Conservation (phyloP, 2,888 invertebrate species). For the Amitus sp. region DNA sequence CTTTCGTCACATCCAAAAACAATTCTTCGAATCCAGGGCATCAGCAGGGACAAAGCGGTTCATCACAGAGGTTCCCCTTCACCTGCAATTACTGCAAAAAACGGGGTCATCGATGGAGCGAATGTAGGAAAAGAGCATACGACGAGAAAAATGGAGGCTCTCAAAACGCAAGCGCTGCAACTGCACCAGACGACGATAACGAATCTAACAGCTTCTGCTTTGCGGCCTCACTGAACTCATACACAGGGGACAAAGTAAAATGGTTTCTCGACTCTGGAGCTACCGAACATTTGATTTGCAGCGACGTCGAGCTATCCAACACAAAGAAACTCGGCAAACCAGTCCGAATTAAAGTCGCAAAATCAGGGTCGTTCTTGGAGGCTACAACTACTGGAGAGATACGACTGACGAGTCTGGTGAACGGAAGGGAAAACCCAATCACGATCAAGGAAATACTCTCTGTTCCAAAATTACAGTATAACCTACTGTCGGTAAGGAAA, state of each 20-base stretch:
- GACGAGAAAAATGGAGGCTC: background rate
- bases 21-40: background rate
- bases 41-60: background rate
- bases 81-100: background rate
- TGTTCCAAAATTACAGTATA: constrained; percentile 29
- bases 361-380: constrained; percentile 27
- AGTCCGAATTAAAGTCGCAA: constrained; percentile 37
- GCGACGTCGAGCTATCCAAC: constrained; percentile 17
- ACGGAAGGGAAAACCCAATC: constrained; percentile 2
- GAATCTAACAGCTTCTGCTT: constrained; percentile 4
- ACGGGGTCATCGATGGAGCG: background rate
- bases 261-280: constrained; percentile 44
- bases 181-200: background rate
- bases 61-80: constrained; percentile 4
- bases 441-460: constrained; percentile 19
- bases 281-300: constrained; percentile 38
- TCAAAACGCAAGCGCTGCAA: background rate
- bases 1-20: background rate
- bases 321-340: constrained; percentile 22
- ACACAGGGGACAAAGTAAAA: no score
- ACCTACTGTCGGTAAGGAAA: constrained; percentile 41
- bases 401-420: background rate
- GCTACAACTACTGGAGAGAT: constrained; percentile 6
- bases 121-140: constrained; percentile 1
- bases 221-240: background rate